Evolutionary conservation across 2,113 vertebrate species (phyloP), one percentile per base, ranked within the genome.

Genomic region (Perca schrenkii): DNA sequence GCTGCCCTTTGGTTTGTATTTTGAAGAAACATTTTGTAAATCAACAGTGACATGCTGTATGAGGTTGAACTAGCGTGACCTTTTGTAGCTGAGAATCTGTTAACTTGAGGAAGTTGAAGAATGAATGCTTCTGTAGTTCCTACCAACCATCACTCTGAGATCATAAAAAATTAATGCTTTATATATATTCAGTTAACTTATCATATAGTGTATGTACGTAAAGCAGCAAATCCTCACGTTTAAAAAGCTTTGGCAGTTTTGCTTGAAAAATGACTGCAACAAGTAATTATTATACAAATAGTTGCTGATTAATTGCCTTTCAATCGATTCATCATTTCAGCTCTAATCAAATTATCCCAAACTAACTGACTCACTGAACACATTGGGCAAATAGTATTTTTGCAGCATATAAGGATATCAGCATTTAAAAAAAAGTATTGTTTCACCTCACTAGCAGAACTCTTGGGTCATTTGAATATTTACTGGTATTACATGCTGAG

Each of bases 1-100:
- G 43, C 4, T 74, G 79, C 52, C 50, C 66, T 83, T 83, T 74
- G 61, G 36, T 84, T 56, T 57, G 12, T 12, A 25, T 67, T 75
- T 70, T 90, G 79, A 76, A 31, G 49, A 71, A 79, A 74, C 46
- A 53, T 75, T 80, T 80, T 83, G 40, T 53, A 76, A 84, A 84
- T 53, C 6, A 80, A 70, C 65, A 57, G 54, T 61, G 73, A 79
- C 56, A 67, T 58, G 25, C 34, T 31, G 28, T 19, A 21, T 47
- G 7, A 74, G 31, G 54, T 12, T 47, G 25, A 80, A 63, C 46
- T 53, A 15, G 28, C 1, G 57, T 66, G 46, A 76, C 80, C 77
- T 69, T 68, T 40, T 63, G 17, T 11, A 22, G 28, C 63, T 61
- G 56, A 80, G 62, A 71, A n/a, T 22, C 28, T 3, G 34, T 70